These are phyloP conservation scores for Sisyra terminalis DNA, from an alignment of 2,888 invertebrate genomes.

Conservation along the genomic window DNA sequence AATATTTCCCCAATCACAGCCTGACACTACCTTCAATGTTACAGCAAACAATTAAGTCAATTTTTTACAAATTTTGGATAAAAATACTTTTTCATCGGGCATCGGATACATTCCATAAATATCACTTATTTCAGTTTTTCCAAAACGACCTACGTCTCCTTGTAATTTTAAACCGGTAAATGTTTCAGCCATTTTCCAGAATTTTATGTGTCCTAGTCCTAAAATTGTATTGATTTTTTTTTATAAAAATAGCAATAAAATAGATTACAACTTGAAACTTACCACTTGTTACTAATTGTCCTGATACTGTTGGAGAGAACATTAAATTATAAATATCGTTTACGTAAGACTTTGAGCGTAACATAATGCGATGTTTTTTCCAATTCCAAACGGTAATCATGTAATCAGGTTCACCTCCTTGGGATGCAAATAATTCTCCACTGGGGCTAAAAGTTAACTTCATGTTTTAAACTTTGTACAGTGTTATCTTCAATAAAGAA, in stretches of 20 bases:
- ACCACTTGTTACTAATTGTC: conserved; percentile 66
- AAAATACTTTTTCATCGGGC: conserved; percentile 67
- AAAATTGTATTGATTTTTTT: conserved; percentile 10
- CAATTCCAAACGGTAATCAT: conserved; percentile 83
- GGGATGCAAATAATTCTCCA: conserved; percentile 64
- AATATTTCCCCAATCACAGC: conserved; percentile 83
- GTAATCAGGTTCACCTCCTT: conserved; percentile 75
- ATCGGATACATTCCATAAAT: conserved; percentile 70
- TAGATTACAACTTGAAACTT: conserved; percentile 10
- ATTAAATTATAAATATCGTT: conserved; percentile 63
- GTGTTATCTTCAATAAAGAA: too few relatives aligned
- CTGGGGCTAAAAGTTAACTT: conserved; percentile 41
- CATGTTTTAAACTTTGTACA: too few relatives aligned
- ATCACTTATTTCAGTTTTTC: conserved; percentile 83
- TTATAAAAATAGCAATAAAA: conserved; percentile 4
- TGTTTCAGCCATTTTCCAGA: conserved; percentile 85
- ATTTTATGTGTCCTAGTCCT: conserved; percentile 66
- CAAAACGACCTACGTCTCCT: conserved; percentile 78
- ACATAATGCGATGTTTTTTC: conserved; percentile 53
- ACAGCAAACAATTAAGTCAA: not conserved
- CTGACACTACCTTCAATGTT: conserved; percentile 54
- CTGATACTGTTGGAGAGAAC: conserved; percentile 68
- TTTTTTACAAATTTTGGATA: not conserved
- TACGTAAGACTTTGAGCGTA: conserved; percentile 68
- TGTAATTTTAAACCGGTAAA: conserved; percentile 84